Base-by-base conservation (phyloP, 2,113 vertebrate genomes). In the Pachypanchax playfairii region DNA sequence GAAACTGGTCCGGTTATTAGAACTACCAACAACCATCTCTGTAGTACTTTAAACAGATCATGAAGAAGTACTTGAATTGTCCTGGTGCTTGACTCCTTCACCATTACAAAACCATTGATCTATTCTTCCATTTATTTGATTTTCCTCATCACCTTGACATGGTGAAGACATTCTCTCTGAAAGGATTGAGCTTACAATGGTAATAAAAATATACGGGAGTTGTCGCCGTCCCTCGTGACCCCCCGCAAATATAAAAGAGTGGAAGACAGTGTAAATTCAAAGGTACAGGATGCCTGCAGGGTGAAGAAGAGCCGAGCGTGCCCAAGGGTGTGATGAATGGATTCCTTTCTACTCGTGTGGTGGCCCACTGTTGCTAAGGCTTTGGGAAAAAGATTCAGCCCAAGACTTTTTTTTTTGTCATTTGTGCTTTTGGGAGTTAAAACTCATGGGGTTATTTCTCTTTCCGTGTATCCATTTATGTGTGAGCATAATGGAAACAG, bases 241-340 rank as follows among this genome's bases (percentile, higher is more conserved):
- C 46, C 67, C 31, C 51, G 43, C 59, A 58, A 74, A 75, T 57
- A 68, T 39, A 56, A 60, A 47, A 39, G 53, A 68, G 55, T 26
- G 29, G 67, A 75, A 73, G 50, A 46, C n/a, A 43, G 60, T 33
- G 65, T 70, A 65, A 61, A 68, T 76, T 78, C 49, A 76, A 68
- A 73, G 76, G 41, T 65, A 65, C 51, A 61, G 42, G 56, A 67
- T 59, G 73, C 65, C 76, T 70, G 41, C 57, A 68, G 70, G 78
- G 54, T 33, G 17, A 17, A 55, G 62, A 42, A 46, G 59, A 72
- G 71, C 65, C 17, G 51, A 52, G 70, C 65, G 53, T 57, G 61
- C 71, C 74, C 80, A 73, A 54, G 56, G 77, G 79, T 73, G 53
- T 61, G 67, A 43, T 65, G 73, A 72, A 77, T 70, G 61, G 67